Base-by-base conservation (phyloP, 1,140 invertebrate species). In the Drosophila bipectinata region DNA sequence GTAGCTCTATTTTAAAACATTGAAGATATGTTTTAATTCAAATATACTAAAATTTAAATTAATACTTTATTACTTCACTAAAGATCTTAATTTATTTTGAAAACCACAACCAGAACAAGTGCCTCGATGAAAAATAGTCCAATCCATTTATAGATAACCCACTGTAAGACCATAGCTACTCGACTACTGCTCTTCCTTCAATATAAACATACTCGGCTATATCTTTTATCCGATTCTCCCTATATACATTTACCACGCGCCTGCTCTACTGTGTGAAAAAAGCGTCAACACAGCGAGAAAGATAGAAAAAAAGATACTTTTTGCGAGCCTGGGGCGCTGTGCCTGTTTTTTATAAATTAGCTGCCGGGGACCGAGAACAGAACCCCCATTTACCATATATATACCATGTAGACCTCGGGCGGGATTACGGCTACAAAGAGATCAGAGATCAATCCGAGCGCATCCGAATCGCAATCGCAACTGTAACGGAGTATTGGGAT, bases 311-410 rank as follows among this genome's bases (percentile, higher is more conserved):
- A 44, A 10, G 45, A 64, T 41, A 47, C n/a, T 44, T 64, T 64
- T 74, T 9, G 39, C 68, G 10, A 73, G 47, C 57, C 41, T 34
- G 41, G 49, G 56, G 71, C 63, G 56, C 51, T 49, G 66, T 47
- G 64, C 48, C 75, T 82, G 79, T 87, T 82, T 87, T 85, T 87
- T 88, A 85, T 85, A 85, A 63, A 71, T 74, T 85, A 51, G 85
- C 79, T 76, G 74, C 41, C 54, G 14, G 26, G n/a, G 52, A 24
- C 57, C 34, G 26, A 12, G 47, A 30, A 66, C 41, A 24, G 44
- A 32, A 24, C n/a, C 30, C 24, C 21, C 14, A 21, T 37, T n/a
- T 48, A 37, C 34, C 34, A 37, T 12, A 37, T 37, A n/a, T 12
- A 37, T 37, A 37, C 34, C 34, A 12, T 28, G 26, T 28, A 12